Evolutionary conservation across 2,888 invertebrate species (phyloP), one percentile per base, ranked within the genome.

Genomic region (Lasioglossum figueresi): DNA sequence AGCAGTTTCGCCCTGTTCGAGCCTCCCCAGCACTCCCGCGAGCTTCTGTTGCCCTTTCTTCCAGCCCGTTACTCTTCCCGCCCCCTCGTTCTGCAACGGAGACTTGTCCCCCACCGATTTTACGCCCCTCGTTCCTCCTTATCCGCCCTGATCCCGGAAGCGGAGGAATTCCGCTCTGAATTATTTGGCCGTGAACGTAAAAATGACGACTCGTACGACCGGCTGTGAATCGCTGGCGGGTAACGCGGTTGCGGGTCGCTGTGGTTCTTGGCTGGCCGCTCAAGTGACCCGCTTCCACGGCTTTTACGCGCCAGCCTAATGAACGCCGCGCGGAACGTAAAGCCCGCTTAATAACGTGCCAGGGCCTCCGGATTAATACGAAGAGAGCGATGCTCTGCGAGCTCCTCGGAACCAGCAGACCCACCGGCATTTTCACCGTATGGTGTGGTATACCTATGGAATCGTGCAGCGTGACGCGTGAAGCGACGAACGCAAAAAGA

Each of bases 281-380:
- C 72, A 68, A 52, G 43, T 52, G 72, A 66, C 70, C 45, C 66
- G 79, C 80, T 23, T 84, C 77, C 77, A 71, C 79, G 82, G 82
- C 78, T 84, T 87, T 87, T 76, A 80, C 80, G 45, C 80, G 80
- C 71, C 48, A 76, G 80, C 73, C 70, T 83, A 84, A 86, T 84
- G 84, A 82, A 84, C 73, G 84, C 56, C 73, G 78, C 79, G 78
- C 37, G 52, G 77, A 70, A 52, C 74, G 52, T 56, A 79, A 74
- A 63, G 59, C 37, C 40, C 70, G 71, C 40, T 72, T 86, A 87
- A 83, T 85, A 85, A 83, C 78, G 79, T 63, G 66, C 48, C 27
- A 43, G n/a, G 23, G 16, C 16, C 48, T 59, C 59, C 78, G 81
- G 71, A 82, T 78, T 75, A 78, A 71, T 72, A 48, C 14, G 34